Evolutionary conservation across 2,888 invertebrate genomes (phyloP).

Genomic region (Pollenia labialis): DNA sequence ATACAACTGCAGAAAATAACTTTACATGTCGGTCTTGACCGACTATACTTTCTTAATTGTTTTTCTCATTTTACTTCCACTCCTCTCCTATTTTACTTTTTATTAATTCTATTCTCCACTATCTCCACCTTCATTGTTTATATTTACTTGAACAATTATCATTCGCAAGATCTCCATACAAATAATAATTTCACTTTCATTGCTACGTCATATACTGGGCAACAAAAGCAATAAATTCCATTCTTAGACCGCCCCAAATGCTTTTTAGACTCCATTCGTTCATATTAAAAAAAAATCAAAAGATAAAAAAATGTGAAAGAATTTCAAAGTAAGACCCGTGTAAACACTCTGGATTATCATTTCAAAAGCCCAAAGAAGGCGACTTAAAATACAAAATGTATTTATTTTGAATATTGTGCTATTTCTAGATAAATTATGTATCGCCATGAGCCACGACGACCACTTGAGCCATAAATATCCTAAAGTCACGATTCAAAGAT

Average conservation of each 20-base stretch:
- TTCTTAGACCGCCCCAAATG: neutral
- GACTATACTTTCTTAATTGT: too few relatives aligned
- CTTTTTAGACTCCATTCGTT: neutral
- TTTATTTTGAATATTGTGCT: neutral
- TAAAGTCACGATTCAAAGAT: conserved; percentile 49
- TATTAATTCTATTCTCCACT: neutral
- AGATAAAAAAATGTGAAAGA: conserved; percentile 1
- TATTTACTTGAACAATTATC: neutral
- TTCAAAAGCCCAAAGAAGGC: neutral
- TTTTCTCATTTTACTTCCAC: too few relatives aligned
- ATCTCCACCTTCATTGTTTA: neutral
- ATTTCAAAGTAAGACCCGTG: neutral
- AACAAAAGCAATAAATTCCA: conserved; percentile 4
- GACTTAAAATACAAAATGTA: neutral
- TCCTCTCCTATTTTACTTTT: too few relatives aligned
- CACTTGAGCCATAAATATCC: neutral
- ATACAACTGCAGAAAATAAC: too few relatives aligned
- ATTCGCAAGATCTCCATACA: neutral
- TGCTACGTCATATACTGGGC: neutral
- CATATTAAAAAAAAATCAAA: neutral
- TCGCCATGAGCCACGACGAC: neutral
- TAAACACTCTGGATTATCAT: neutral
- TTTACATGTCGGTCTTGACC: too few relatives aligned
- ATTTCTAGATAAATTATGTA: neutral
- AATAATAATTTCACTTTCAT: conserved; percentile 1